Percentiles rank a stretch among this genome's conserved stretches.
Evolutionary conservation across 2,113 vertebrate genomes (phyloP).

Genomic region (Hydrolagus affinis): DNA sequence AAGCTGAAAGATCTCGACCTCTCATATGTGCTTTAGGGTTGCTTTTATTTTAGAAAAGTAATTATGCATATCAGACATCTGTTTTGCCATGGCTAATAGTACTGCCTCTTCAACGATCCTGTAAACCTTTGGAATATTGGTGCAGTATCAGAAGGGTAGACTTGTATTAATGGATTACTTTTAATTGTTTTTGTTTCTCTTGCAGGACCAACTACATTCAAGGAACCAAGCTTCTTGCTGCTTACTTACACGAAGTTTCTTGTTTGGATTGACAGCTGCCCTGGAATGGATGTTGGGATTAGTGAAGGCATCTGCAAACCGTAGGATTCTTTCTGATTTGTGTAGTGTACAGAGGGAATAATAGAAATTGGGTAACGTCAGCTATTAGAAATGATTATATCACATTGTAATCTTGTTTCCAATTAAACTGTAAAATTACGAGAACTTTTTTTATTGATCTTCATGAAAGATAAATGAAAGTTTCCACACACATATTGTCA

Average conservation of each 20-base stretch:
- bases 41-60: no score
- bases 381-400: neutral
- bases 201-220: conserved; percentile 83
- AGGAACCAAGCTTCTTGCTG: conserved; percentile 81
- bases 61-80: no score
- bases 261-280: conserved; percentile 51
- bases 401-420: no score
- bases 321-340: neutral
- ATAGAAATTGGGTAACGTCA: neutral
- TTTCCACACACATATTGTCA: no score
- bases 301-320: neutral
- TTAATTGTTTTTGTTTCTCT: conserved; percentile 34
- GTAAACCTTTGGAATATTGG: no score
- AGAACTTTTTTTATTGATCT: neutral
- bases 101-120: no score
- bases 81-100: no score
- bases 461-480: no score
- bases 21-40: no score
- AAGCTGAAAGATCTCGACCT: no score
- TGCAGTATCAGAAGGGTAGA: neutral
- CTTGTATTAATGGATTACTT: neutral
- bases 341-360: neutral
- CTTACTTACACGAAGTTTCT: conserved; percentile 87
- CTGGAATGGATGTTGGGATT: neutral
- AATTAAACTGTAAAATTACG: conserved; percentile 1